Conservation (phyloP, 2,113 vertebrate genomes). For the Labeo rohita region DNA sequence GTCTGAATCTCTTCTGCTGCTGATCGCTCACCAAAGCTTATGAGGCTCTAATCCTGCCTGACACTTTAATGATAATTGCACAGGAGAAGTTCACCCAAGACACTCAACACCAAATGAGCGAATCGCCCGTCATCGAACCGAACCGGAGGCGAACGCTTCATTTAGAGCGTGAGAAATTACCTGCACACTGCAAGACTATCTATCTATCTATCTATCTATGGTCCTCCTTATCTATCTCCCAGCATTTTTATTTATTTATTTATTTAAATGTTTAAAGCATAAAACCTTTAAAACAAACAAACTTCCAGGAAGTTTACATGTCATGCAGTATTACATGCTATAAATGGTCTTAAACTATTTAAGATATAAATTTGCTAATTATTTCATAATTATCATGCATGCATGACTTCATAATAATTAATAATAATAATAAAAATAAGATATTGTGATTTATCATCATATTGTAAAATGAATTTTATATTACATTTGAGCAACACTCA, state of each 20-base stretch:
- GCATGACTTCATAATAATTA: too few relatives aligned
- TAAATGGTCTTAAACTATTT: too few relatives aligned
- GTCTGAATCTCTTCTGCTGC: constrained; percentile 60
- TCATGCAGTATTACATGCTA: background rate
- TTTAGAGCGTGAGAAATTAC: constrained; percentile 66
- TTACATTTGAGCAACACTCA: too few relatives aligned
- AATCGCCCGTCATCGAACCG: constrained; percentile 59
- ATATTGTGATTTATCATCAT: too few relatives aligned
- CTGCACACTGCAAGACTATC: background rate
- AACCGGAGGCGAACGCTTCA: constrained; percentile 53
- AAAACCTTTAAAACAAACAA: background rate
- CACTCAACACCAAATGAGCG: constrained; percentile 64
- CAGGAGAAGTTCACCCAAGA: constrained; percentile 64
- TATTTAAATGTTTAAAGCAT: background rate
- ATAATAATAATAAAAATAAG: too few relatives aligned
- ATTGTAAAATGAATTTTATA: too few relatives aligned
- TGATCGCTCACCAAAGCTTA: constrained; percentile 66
- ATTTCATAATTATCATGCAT: too few relatives aligned
- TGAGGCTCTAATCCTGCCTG: constrained; percentile 68
- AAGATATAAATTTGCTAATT: too few relatives aligned
- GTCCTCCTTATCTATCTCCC: too few relatives aligned
- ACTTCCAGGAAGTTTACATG: background rate
- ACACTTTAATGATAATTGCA: constrained; percentile 75
- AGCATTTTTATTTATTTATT: background rate
- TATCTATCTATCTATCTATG: too few relatives aligned